These are phyloP conservation scores for Canis aureus DNA, from an alignment of 2,113 vertebrate genomes.

Conservation along the genomic window DNA sequence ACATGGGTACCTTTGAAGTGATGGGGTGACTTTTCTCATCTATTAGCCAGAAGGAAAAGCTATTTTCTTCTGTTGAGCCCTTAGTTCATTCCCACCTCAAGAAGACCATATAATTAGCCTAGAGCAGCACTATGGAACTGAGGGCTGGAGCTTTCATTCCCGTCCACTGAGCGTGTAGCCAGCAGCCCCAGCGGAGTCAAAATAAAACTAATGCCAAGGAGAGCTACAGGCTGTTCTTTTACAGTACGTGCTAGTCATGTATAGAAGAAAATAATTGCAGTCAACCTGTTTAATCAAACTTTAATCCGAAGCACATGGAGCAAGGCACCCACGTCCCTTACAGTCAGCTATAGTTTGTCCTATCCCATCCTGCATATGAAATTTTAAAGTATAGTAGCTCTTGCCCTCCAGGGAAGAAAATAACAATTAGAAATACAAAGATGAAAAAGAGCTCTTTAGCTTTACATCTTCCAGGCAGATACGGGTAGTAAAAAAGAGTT, in stretches of 20 bases:
- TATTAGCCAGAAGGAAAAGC: constrained; percentile 81
- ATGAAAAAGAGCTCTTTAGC: not conserved
- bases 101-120: constrained; percentile 36
- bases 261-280: not conserved
- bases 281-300: not conserved
- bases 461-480: not conserved
- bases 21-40: constrained; percentile 63
- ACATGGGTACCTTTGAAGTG: constrained; percentile 79
- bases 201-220: not conserved
- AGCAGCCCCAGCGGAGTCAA: not conserved
- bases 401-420: not conserved
- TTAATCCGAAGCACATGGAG: not conserved
- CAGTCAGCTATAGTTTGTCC: not conserved
- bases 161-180: not conserved
- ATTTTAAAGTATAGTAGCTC: not conserved
- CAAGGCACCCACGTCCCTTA: not conserved
- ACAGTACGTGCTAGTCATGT: not conserved
- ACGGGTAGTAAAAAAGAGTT: not conserved
- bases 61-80: constrained; percentile 68
- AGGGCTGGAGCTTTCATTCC: not conserved
- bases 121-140: not conserved
- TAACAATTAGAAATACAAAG: not conserved
- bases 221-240: not conserved
- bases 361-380: not conserved
- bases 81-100: constrained; percentile 50